phyloP scores from a whole-genome alignment of 2,113 vertebrate species.

The Atrichornis clamosus region DNA sequence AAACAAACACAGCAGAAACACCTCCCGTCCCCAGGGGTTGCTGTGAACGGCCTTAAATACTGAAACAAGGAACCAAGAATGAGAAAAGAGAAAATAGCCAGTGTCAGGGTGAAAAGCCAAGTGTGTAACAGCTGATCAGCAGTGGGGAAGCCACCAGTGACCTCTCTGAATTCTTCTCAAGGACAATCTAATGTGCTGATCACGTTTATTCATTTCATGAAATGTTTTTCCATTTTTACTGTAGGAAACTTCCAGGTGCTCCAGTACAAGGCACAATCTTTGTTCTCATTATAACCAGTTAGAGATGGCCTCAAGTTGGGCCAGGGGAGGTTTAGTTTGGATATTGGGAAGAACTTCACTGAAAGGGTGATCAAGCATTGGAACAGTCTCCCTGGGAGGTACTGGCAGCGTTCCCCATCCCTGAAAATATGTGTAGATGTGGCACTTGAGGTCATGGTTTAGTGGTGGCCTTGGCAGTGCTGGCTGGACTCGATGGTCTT shows the following conservation, averaged over 20 bases:
- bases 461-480: background rate
- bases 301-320: background rate
- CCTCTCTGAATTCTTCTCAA: background rate
- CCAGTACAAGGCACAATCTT: background rate
- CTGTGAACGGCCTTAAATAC: background rate
- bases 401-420: fast-evolving
- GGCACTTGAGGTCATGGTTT: background rate
- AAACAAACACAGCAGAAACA: background rate
- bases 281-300: background rate
- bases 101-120: background rate
- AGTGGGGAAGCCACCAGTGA: background rate
- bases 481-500: background rate
- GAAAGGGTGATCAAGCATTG: background rate
- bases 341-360: background rate
- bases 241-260: background rate
- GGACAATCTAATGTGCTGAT: background rate
- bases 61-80: background rate
- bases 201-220: background rate
- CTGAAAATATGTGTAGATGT: background rate
- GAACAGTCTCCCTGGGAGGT: background rate
- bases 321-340: background rate
- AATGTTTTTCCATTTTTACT: background rate
- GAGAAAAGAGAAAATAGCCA: background rate
- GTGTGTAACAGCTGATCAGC: background rate
- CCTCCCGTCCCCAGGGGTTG: background rate